phyloP scores from a whole-genome alignment of 2,797 vertebrate genomes.

The Pipistrellus pygmaeus region DNA sequence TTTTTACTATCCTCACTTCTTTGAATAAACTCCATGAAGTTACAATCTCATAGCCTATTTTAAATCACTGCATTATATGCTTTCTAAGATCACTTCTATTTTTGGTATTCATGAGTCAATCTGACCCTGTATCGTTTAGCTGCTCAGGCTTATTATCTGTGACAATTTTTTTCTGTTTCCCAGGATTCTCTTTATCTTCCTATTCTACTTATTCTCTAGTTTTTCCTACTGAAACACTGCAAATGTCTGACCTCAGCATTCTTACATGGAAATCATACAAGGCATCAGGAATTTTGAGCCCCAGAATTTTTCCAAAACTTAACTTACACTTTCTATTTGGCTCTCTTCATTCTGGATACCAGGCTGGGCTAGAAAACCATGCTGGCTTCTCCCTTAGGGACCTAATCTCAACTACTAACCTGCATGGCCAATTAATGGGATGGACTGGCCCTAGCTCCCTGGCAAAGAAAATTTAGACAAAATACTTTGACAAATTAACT shows the following conservation, averaged over 20 bases:
- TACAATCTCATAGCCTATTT: neutral
- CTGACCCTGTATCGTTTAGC: neutral
- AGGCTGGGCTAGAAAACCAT: neutral
- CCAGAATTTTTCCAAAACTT: neutral
- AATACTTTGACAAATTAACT: neutral
- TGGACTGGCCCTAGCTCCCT: neutral
- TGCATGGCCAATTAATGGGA: fast-evolving
- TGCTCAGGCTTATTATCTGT: neutral
- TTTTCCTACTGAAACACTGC: neutral
- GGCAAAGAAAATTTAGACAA: neutral
- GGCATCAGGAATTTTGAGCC: neutral
- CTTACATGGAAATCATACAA: neutral
- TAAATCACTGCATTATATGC: neutral
- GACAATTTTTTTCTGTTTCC: neutral
- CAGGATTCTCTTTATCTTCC: neutral
- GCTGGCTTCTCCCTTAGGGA: neutral
- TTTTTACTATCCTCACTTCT: neutral
- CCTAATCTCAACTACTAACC: neutral
- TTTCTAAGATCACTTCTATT: neutral
- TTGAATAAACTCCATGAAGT: neutral
- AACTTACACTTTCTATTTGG: neutral
- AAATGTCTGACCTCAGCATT: neutral
- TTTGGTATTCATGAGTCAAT: neutral
- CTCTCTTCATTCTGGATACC: neutral
- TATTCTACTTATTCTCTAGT: neutral